Conservation (phyloP, 2,113 vertebrate species). For the Mionectes macconnelli region DNA sequence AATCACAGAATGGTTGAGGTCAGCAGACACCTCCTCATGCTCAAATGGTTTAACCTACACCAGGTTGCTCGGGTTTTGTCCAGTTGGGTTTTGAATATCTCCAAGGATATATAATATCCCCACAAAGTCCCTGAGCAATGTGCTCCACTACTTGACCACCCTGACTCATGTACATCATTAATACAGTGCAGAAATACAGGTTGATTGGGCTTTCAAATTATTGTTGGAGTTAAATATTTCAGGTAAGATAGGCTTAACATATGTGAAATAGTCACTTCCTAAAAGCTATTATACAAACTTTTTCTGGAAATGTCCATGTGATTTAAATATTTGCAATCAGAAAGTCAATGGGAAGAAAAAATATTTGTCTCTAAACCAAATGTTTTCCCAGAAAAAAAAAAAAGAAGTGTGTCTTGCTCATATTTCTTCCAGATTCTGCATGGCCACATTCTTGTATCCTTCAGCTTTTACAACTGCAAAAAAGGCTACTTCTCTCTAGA, state of each 20-base stretch:
- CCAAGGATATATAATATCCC: neutral
- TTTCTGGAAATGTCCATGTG: neutral
- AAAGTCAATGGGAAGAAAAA: neutral
- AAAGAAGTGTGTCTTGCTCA: neutral
- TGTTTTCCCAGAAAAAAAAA: neutral
- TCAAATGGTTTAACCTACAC: fast-evolving
- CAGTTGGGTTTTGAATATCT: neutral
- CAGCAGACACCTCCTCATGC: neutral
- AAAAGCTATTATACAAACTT: neutral
- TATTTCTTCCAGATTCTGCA: neutral
- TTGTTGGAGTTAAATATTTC: neutral
- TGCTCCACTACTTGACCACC: neutral
- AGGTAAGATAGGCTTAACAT: neutral
- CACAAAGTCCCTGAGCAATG: neutral
- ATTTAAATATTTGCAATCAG: neutral
- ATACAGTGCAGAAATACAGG: neutral
- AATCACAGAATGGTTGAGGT: neutral
- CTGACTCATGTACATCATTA: neutral
- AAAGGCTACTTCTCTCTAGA: neutral
- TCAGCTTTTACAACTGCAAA: neutral
- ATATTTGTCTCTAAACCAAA: neutral
- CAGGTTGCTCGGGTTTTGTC: neutral
- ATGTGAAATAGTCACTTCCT: neutral
- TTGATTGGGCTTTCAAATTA: neutral
- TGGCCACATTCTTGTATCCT: neutral